Evolutionary conservation across 2,888 invertebrate species (phyloP).

Genomic region (Drosophila glabriapex): DNA sequence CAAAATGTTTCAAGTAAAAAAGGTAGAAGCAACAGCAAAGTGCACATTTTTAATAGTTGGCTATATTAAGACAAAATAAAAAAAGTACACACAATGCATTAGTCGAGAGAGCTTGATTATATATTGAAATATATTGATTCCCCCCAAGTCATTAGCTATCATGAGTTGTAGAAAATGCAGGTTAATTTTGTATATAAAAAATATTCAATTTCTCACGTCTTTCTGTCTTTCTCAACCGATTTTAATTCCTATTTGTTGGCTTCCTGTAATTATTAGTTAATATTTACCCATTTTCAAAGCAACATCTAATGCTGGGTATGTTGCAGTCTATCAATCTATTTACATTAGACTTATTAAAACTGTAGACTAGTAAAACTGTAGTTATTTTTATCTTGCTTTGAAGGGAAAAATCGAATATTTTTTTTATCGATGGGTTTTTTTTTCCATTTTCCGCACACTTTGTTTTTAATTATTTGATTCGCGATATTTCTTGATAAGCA

Average conservation of each 20-base stretch:
- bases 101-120: background rate
- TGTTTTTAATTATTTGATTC: conserved; percentile 67
- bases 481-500: conserved; percentile 53
- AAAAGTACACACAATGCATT: background rate
- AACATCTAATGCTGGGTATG: conserved; percentile 6
- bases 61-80: background rate
- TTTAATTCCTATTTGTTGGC: background rate
- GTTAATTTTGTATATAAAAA: background rate
- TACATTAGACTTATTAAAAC: background rate
- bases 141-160: background rate
- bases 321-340: background rate
- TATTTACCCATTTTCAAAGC: no score
- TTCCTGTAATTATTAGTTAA: background rate
- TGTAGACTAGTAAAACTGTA: background rate
- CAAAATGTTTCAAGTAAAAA: background rate
- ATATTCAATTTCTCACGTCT: background rate
- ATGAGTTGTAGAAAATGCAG: background rate
- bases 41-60: background rate
- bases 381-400: conserved; percentile 1
- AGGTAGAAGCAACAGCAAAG: background rate
- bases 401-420: conserved; percentile 32
- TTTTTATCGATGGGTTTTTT: conserved; percentile 27
- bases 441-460: conserved; percentile 16
- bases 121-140: background rate
- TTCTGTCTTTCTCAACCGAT: background rate